Base-by-base conservation (phyloP, 2,888 invertebrate species). In the Nymphalis urticae region DNA sequence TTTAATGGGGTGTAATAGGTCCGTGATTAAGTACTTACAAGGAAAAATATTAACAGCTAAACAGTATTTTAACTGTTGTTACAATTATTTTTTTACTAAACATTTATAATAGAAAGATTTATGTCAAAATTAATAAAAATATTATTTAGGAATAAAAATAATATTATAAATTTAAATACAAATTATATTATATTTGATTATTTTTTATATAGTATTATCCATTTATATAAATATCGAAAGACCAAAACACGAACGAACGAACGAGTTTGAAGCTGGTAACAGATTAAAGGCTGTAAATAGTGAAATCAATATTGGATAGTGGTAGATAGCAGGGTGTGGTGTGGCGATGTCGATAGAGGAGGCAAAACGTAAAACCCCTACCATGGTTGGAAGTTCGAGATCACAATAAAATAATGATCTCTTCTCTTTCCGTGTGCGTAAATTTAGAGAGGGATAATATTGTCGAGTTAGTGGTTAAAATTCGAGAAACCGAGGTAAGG, bases 231-330 rank as follows among this genome's bases (percentile, higher is more conserved):
- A 3, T 13, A 42, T 13, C 4, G 42, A 42, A 42, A 13, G 3
- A 42, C 13, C 42, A 42, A 13, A 42, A 42, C 3, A 13, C 42
- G 13, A 21, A 21, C 21, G 21, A 21, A 21, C 21, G 21, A 21
- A 21, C 21, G 80, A 79, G 79, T 79, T 84, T 80, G 79, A 80
- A 82, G 80, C 83, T 85, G 85, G 83, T 85, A 85, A 85, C 85
- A 85, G 86, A 86, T 89, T 87, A 85, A 83, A 82, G 82, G 79
- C 86, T 85, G 86, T 89, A 89, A 90, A 90, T 87, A 89, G 85
- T 86, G 85, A 87, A 90, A 92, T 92, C 90, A 89, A 91, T 92
- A 91, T 89, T 86, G 88, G 84, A 87, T 85, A 86, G 85, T 86
- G 84, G 86, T 80, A 82, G 88, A 85, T 80, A 83, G 85, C 75